A percentile compares a stretch with the other conserved stretches of the same genome.
Evolutionary conservation across 2,888 invertebrate genomes (phyloP).

Genomic region (Liopterus haemorrhoidalis): DNA sequence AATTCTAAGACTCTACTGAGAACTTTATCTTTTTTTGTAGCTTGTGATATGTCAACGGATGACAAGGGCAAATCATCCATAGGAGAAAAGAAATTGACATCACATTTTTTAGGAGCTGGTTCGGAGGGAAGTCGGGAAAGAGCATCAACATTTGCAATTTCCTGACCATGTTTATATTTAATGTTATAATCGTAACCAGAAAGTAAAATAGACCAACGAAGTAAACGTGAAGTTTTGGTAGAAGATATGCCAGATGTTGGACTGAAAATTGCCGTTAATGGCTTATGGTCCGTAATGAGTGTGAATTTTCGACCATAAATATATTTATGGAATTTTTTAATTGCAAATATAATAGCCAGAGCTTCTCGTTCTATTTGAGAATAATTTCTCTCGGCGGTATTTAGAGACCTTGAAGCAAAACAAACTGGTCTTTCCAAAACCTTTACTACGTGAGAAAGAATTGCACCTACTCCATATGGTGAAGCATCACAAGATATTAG

Average conservation of each 20-base stretch:
- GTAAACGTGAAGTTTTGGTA: conserved; percentile 35
- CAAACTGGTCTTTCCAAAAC: conserved; percentile 33
- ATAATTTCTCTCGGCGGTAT: conserved; percentile 37
- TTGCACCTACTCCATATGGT: conserved; percentile 35
- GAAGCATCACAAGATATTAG: conserved; percentile 35
- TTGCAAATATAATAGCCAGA: conserved; percentile 38
- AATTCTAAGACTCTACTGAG: conserved; percentile 15
- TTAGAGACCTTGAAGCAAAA: conserved; percentile 36
- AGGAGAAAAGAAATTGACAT: conserved; percentile 1
- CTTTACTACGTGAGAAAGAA: conserved; percentile 33
- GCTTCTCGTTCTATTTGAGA: conserved; percentile 38
- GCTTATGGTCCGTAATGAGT: conserved; percentile 36
- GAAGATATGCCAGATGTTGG: conserved; percentile 27
- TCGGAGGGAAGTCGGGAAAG: conserved; percentile 1
- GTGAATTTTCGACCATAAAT: conserved; percentile 36
- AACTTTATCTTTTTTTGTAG: conserved; percentile 9
- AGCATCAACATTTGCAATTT: conserved; percentile 6
- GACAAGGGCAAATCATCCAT: conserved; percentile 5
- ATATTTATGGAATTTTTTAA: conserved; percentile 39
- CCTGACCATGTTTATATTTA: neutral
- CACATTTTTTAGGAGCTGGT: neutral
- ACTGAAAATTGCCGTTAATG: conserved; percentile 32
- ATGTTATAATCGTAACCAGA: neutral
- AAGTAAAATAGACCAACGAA: conserved; percentile 33
- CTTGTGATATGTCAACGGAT: conserved; percentile 7